Evolutionary conservation across 2,113 vertebrate genomes (phyloP), one percentile per base, ranked within the genome.

Genomic region (Tachysurus vachellii): DNA sequence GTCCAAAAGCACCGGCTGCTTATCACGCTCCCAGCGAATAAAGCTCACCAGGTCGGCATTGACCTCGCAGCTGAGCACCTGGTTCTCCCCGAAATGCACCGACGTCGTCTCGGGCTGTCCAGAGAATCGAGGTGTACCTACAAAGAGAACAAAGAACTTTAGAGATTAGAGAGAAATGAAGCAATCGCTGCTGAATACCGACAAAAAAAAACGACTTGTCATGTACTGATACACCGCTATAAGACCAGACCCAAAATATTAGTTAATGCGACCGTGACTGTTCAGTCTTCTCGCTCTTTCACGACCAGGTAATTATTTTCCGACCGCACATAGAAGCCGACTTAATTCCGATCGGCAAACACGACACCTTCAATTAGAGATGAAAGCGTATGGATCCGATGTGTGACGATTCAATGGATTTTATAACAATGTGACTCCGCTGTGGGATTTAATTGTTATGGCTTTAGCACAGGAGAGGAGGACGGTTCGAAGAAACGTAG

Each of bases 11-110:
- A 98, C 89, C 0, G 94, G 92, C 90, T 95, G 95, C 0, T 94
- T 95, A 62, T 98, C 95, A 50, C 93, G 96, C 91, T 99, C 98
- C 98, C 98, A 99, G 71, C 92, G 95, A 85, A 96, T 94, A 84
- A 97, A 97, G 0, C 95, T 94, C 0, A 94, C 95, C 80, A 99
- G 94, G 89, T 99, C 98, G 0, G 93, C 90, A 68, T 96, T 96
- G 80, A 97, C 96, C 79, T 99, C 97, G 57, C 98, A 99, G 66
- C 91, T 94, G 82, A 99, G 93, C 89, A 98, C 88, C 4, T 95
- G 94, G 61, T 89, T 97, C 93, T 93, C 96, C 0, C 97, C 97
- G 8, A 82, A 66, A 6, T 31, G 90, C 61, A 96, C 96, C 0
- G 94, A 90, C 0, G 94, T 85, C 0, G 96, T 68, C 62, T 95